phyloP scores from a whole-genome alignment of 2,113 vertebrate species.

The Lathamus discolor region DNA sequence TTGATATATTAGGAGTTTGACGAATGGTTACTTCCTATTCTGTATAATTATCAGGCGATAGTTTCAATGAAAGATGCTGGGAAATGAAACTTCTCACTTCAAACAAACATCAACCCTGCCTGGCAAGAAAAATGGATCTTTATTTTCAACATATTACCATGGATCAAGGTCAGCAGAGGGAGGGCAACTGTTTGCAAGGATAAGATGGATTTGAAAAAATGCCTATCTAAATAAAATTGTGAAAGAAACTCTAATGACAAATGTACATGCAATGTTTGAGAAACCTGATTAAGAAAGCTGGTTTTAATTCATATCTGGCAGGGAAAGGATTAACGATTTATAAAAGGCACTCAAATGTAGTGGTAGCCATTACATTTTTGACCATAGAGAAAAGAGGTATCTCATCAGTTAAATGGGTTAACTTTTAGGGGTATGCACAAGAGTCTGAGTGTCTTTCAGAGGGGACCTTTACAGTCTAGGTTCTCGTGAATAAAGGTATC shows the following conservation, averaged over 20 bases:
- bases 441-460: not conserved
- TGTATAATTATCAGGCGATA: slow-evolving; percentile 72
- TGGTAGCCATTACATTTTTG: not conserved
- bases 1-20: slow-evolving; percentile 73
- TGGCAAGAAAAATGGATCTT: slow-evolving; percentile 75
- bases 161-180: slow-evolving; percentile 56
- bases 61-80: slow-evolving; percentile 75
- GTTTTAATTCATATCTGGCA: not conserved
- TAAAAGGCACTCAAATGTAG: not conserved
- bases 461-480: too few relatives aligned
- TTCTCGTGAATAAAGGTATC: not conserved
- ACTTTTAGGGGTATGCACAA: not conserved
- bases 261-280: not conserved
- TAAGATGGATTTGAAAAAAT: slow-evolving; percentile 51
- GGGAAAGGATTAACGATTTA: not conserved
- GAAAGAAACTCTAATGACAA: not conserved
- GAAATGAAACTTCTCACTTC: slow-evolving; percentile 78
- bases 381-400: not conserved
- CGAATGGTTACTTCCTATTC: slow-evolving; percentile 77
- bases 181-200: slow-evolving; percentile 19
- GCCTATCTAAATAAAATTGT: slow-evolving; percentile 46
- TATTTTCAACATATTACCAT: slow-evolving; percentile 64
- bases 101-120: slow-evolving; percentile 74
- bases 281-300: not conserved
- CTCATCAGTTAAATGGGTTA: not conserved